phyloP scores from a whole-genome alignment of 2,797 vertebrate species.

The Smutsia gigantea region DNA sequence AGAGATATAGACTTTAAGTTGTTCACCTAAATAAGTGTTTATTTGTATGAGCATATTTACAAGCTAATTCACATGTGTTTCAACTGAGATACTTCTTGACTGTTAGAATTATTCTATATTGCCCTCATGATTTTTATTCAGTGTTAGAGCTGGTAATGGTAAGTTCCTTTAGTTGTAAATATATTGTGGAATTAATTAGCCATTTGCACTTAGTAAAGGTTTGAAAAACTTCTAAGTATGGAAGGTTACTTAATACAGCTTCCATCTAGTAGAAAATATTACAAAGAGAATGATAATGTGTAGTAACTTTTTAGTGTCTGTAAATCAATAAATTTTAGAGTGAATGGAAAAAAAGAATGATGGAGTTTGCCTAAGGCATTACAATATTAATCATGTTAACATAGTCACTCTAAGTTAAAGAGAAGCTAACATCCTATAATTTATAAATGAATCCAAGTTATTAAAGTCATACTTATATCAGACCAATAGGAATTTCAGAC shows the following conservation, averaged over 20 bases:
- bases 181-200: conserved; percentile 56
- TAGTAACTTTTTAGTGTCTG: not conserved
- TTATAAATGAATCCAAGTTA: not conserved
- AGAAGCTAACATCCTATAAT: not conserved
- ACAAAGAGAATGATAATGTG: conserved; percentile 37
- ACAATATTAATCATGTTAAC: not conserved
- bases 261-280: conserved; percentile 3
- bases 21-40: not conserved
- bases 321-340: not conserved
- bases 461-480: not conserved
- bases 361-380: not conserved
- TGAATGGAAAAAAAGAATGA: not conserved
- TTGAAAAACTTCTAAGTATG: conserved; percentile 28
- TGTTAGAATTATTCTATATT: not conserved
- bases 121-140: conserved; percentile 3
- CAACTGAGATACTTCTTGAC: not conserved
- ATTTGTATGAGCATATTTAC: not conserved
- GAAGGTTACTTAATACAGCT: not conserved
- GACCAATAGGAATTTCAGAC: not conserved
- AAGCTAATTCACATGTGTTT: not conserved
- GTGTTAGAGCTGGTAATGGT: not conserved
- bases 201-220: conserved; percentile 5
- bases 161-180: not conserved
- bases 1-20: not conserved
- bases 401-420: not conserved